Percentiles rank a stretch among this genome's conserved stretches.
Evolutionary conservation across 2,888 invertebrate genomes (phyloP).

Genomic region (Agrotis ipsilon): DNA sequence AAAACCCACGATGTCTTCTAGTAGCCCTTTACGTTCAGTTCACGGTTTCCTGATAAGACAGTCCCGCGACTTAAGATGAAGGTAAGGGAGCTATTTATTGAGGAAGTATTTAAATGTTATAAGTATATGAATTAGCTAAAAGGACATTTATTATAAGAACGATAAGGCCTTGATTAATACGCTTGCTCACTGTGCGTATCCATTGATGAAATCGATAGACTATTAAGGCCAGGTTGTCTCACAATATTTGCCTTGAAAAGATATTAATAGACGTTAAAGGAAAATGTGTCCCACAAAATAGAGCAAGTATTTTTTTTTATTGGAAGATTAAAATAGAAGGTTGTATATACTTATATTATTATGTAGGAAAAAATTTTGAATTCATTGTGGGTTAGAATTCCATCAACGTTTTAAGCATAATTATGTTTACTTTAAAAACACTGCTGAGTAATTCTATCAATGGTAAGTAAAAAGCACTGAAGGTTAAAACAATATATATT

Average conservation of each 20-base stretch:
- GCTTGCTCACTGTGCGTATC: not conserved
- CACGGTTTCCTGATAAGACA: too few species aligned
- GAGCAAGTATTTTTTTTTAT: too few species aligned
- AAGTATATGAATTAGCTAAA: not conserved
- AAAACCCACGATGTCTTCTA: too few species aligned
- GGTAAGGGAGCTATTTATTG: not conserved
- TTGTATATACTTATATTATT: too few species aligned
- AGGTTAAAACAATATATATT: slow-evolving; percentile 23
- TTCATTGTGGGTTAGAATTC: too few species aligned
- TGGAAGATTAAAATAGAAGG: too few species aligned
- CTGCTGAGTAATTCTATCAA: not conserved
- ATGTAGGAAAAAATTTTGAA: too few species aligned
- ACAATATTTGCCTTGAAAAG: not conserved
- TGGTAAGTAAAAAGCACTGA: not conserved
- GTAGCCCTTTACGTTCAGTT: too few species aligned
- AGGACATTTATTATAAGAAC: not conserved
- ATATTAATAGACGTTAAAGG: too few species aligned
- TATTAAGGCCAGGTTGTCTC: not conserved
- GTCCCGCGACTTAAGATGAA: too few species aligned
- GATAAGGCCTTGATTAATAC: not conserved
- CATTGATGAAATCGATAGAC: slow-evolving; percentile 10
- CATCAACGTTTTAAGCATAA: not conserved
- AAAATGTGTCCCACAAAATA: too few species aligned
- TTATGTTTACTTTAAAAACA: not conserved
- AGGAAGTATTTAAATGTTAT: not conserved